Base-by-base conservation (phyloP, 2,888 invertebrate species). In the Dynastes grantii region DNA sequence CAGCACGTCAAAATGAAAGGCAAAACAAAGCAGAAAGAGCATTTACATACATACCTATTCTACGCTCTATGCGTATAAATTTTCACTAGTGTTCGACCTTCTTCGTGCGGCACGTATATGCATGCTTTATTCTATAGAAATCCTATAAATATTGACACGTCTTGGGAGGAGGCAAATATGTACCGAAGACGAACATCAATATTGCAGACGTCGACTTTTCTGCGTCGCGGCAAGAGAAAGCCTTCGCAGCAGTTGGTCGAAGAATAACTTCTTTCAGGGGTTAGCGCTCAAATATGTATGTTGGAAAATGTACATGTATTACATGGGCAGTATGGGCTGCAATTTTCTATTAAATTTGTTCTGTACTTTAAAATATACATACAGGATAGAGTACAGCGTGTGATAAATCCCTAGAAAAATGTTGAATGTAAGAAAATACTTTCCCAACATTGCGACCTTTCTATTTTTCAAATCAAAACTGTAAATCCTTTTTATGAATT, bases 111-210 rank as follows among this genome's bases (percentile, higher is more conserved):
- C 22, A 55, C 22, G 22, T 53, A 53, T 53, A 16, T 16, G 16
- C 11, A 16, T n/a, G 53, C 22, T 16, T 55, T 55, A 55, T 55
- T 55, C 16, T 55, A 55, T 55, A 55, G 55, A 55, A 55, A 55
- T 55, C 55, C 55, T 16, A 55, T 55, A 55, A 55, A 55, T 55
- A 55, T 55, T 16, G 55, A 55, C 55, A 55, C 22, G 55, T 55
- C 55, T 8, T 55, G 16, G 55, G 55, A 53, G 53, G 3, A n/a
- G 55, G 55, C 3, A 55, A 55, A 55, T 55, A 55, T 55, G 55
- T 55, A 55, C 55, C n/a, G 55, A 55, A 55, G 55, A 16, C 55
- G 55, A 55, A 55, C 55, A 55, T 55, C 22, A 55, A 55, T 55
- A 55, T 55, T 55, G 55, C 16, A 55, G 16, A 22, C 6, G 55